Base-by-base conservation (phyloP, 2,888 invertebrate species). In the Nemotelus pantherinus region DNA sequence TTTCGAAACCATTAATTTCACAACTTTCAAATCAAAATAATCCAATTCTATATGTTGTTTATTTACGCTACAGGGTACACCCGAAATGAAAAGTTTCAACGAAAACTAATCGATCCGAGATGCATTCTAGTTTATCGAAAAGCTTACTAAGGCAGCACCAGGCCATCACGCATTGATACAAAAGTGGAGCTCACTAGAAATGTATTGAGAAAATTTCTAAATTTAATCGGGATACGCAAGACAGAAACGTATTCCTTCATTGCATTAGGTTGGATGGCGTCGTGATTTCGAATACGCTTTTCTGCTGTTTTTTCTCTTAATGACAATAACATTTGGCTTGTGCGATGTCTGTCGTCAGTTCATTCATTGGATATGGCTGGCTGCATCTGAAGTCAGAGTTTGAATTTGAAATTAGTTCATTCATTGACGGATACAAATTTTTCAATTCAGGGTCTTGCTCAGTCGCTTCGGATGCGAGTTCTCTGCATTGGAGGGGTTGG, bases 191-290 rank as follows among this genome's bases (percentile, higher is more conserved):
- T 9, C 65, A 68, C 41, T 44, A 58, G 77, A 77, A 71, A 77
- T 25, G 25, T 77, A 79, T 79, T 77, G 77, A 79, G 79, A 79
- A 45, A 77, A 79, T 58, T 76, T 79, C 77, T 77, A 79, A 77
- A 76, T 77, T 77, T 77, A 77, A 79, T 71, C 60, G 43, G 39
- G 71, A 57, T 50, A 77, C 72, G 72, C 55, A 55, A 58, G 50
- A 10, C 57, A 45, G 10, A 39, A 2, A 57, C 41, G 64, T 65
- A 45, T 65, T 45, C 41, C 68, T 50, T n/a, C 6, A 50, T 68
- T 68, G n/a, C 25, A 25, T 25, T 25, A 25, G 25, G 25, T 25
- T 25, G 25, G 25, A 1, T 25, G 25, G 25, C 25, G 25, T 25
- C 25, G 25, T 25, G 25, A 25, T 25, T 25, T 25, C 25, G 25